Percentiles rank a stretch among this genome's conserved stretches.
Evolutionary conservation across 2,113 vertebrate genomes (phyloP).

Genomic region (Plecotus auritus): DNA sequence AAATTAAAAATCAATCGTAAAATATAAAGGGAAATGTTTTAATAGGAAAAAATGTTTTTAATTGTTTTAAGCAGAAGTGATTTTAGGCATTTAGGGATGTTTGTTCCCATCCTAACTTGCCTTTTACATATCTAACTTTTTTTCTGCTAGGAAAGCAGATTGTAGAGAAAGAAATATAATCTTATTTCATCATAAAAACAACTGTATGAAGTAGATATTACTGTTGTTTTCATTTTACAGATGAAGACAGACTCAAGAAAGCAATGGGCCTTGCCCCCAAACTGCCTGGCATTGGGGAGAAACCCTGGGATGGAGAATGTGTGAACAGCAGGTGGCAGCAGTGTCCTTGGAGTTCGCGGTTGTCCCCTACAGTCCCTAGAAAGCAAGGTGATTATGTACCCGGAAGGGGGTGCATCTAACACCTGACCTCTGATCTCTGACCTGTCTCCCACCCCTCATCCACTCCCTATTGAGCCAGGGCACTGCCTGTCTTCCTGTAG

Average conservation of each 20-base stretch:
- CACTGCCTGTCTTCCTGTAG: no score
- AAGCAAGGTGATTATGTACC: background rate
- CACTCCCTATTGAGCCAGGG: background rate
- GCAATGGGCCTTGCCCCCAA: background rate
- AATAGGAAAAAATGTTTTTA: background rate
- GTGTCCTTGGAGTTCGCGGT: background rate
- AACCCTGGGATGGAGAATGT: background rate
- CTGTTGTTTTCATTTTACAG: background rate
- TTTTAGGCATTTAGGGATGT: background rate
- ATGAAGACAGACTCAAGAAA: background rate
- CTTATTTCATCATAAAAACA: background rate
- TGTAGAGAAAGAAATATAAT: background rate
- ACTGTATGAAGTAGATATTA: background rate
- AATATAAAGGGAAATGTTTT: background rate
- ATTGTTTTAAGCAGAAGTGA: background rate
- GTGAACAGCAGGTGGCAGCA: constrained; percentile 77
- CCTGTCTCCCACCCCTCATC: background rate
- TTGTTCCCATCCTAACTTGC: background rate
- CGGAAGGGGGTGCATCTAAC: rapidly evolving
- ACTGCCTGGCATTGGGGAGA: background rate
- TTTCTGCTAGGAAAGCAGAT: background rate
- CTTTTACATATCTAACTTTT: background rate
- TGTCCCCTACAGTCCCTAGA: background rate
- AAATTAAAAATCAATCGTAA: constrained; percentile 11
- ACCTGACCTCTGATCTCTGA: background rate